Evolutionary conservation across 2,113 vertebrate species (phyloP).

Genomic region (Varanus salvator): DNA sequence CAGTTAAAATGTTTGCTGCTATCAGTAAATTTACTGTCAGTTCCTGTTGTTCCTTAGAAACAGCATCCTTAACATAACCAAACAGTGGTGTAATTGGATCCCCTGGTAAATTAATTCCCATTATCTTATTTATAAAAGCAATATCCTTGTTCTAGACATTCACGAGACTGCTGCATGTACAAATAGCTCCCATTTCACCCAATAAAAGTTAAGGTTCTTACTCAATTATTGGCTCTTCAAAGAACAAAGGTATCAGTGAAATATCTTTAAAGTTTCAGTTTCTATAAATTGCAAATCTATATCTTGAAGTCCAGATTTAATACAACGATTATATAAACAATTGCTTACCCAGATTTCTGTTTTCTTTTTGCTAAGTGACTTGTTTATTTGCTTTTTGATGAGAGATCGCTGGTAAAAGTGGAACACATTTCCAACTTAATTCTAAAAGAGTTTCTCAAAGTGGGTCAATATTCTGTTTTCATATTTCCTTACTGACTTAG

Average conservation of each 20-base stretch:
- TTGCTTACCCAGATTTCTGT: not conserved
- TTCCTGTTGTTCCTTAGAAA: slow-evolving; percentile 18
- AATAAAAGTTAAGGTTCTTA: not conserved
- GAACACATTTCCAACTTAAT: not conserved
- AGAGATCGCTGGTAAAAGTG: not conserved
- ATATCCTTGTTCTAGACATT: slow-evolving; percentile 4
- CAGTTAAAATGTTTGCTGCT: slow-evolving; percentile 16
- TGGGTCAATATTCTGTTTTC: not conserved
- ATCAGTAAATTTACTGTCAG: slow-evolving; percentile 26
- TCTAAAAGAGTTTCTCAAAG: not conserved
- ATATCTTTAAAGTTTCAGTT: not conserved
- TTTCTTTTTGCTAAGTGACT: not conserved
- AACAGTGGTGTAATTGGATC: slow-evolving; percentile 13
- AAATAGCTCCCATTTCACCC: not conserved
- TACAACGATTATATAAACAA: not conserved
- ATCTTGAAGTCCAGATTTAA: not conserved
- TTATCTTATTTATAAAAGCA: slow-evolving; percentile 29
- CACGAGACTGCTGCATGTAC: not conserved
- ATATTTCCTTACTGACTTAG: not conserved
- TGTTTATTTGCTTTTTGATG: not conserved
- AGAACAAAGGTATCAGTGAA: not conserved
- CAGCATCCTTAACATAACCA: slow-evolving; percentile 11
- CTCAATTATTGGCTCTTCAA: not conserved
- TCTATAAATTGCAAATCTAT: not conserved
- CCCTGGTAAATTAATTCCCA: slow-evolving; percentile 17